A percentile compares a stretch with the other conserved stretches of the same genome.
Conservation (phyloP, 2,888 invertebrate genomes). For the Drosophila macrospina region DNA sequence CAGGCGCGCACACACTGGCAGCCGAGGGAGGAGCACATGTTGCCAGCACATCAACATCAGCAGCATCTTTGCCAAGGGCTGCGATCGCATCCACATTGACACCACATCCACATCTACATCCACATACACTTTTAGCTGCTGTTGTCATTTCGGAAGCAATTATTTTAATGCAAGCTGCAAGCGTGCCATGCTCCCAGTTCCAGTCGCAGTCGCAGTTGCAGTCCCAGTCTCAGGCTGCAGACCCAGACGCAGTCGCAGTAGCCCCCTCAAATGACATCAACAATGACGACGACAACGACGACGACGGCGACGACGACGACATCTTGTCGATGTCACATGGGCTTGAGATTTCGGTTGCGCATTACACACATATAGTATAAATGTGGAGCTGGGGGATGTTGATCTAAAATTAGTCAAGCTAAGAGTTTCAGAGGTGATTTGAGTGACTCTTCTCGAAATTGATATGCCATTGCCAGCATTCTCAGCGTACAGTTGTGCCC, state of each 20-base stretch:
- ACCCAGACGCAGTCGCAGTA: slow-evolving; percentile 21
- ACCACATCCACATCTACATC: slow-evolving; percentile 15
- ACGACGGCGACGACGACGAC: slow-evolving; percentile 51
- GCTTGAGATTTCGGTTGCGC: slow-evolving; percentile 48
- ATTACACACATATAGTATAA: neutral
- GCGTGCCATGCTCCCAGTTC: slow-evolving; percentile 47
- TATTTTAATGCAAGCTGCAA: slow-evolving; percentile 79
- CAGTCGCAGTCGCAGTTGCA: too few relatives aligned
- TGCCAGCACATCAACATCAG: slow-evolving; percentile 36
- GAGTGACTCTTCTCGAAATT: slow-evolving; percentile 50
- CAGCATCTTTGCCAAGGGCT: slow-evolving; percentile 32
- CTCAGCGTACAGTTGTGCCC: slow-evolving; percentile 66
- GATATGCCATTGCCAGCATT: slow-evolving; percentile 51
- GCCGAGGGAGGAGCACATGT: slow-evolving; percentile 65
- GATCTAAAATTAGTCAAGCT: slow-evolving; percentile 69
- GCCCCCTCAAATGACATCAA: slow-evolving; percentile 39
- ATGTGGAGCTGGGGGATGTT: slow-evolving; percentile 21
- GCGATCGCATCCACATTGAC: slow-evolving; percentile 27
- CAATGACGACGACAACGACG: slow-evolving; percentile 49
- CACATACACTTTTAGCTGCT: slow-evolving; percentile 64
- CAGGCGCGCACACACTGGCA: slow-evolving; percentile 73
- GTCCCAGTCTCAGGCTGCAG: slow-evolving; percentile 18
- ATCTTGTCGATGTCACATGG: slow-evolving; percentile 69
- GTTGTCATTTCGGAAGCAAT: slow-evolving; percentile 84
- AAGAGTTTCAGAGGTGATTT: slow-evolving; percentile 68